Percentiles rank a stretch among this genome's conserved stretches.
Conservation (phyloP, 2,888 invertebrate species). For the Brenthis hecate region DNA sequence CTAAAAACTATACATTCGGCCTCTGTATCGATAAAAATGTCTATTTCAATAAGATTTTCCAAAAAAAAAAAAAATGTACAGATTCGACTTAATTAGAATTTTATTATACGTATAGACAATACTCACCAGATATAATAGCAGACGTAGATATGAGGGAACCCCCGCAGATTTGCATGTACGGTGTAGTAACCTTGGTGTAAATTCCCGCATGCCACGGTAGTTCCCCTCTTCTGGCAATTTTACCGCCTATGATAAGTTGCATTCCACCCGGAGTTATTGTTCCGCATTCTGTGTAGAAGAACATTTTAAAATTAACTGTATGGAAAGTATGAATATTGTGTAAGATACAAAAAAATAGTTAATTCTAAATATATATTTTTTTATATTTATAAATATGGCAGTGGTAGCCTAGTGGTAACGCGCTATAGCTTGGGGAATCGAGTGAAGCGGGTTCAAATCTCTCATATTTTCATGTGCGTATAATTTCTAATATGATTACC, state of each 20-base stretch:
- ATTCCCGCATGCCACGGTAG: conserved; percentile 78
- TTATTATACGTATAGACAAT: background rate
- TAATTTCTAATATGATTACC: too few species aligned
- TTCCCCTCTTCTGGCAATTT: conserved; percentile 47
- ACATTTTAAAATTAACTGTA: background rate
- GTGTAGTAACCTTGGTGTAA: conserved; percentile 55
- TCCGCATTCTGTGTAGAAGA: conserved; percentile 53
- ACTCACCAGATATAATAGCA: conserved; percentile 45
- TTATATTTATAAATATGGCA: too few species aligned
- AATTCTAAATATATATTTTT: too few species aligned
- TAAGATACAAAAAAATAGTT: background rate
- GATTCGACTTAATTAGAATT: too few species aligned
- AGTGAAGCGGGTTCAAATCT: too few species aligned
- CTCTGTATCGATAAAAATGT: too few species aligned
- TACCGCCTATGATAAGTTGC: conserved; percentile 64
- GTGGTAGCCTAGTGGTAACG: too few species aligned
- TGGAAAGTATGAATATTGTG: background rate
- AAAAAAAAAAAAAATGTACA: too few species aligned
- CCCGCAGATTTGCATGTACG: conserved; percentile 71
- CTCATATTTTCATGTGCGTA: too few species aligned
- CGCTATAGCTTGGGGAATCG: too few species aligned
- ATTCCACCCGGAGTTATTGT: conserved; percentile 47
- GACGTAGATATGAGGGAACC: conserved; percentile 63
- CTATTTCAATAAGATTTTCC: too few species aligned
- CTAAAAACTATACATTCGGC: too few species aligned